Conservation (phyloP, 2,113 vertebrate species). For the Pygoscelis adeliae region DNA sequence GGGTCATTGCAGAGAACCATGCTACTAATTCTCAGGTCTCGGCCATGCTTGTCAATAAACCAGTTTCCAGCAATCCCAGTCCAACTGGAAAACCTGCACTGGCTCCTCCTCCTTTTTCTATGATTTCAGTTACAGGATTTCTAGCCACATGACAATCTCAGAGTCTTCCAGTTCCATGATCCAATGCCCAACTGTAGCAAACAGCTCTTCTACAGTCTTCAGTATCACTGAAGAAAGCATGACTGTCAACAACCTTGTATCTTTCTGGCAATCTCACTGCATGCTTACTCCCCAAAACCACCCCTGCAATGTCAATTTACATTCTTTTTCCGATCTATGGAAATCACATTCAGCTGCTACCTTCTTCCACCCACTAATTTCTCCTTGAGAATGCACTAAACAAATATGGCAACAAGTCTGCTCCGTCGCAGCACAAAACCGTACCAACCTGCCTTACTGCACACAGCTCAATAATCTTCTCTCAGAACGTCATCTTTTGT, state of each 20-base stretch:
- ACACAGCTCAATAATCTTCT: neutral
- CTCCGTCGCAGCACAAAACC: neutral
- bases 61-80: neutral
- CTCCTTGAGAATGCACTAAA: neutral
- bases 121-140: neutral
- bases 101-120: neutral
- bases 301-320: neutral
- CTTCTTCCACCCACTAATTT: conserved; percentile 1
- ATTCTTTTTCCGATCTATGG: neutral
- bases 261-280: neutral
- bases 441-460: neutral
- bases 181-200: neutral
- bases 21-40: neutral
- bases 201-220: neutral
- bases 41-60: neutral
- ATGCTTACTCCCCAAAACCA: neutral
- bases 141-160: neutral
- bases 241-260: neutral
- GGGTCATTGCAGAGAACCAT: neutral
- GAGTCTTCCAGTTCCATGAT: neutral
- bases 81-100: neutral
- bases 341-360: neutral
- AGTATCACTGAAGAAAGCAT: neutral
- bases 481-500: neutral
- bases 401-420: neutral